These are phyloP conservation scores for Acanthococcus lagerstroemiae DNA, from an alignment of 2,888 invertebrate species.

Conservation along the genomic window DNA sequence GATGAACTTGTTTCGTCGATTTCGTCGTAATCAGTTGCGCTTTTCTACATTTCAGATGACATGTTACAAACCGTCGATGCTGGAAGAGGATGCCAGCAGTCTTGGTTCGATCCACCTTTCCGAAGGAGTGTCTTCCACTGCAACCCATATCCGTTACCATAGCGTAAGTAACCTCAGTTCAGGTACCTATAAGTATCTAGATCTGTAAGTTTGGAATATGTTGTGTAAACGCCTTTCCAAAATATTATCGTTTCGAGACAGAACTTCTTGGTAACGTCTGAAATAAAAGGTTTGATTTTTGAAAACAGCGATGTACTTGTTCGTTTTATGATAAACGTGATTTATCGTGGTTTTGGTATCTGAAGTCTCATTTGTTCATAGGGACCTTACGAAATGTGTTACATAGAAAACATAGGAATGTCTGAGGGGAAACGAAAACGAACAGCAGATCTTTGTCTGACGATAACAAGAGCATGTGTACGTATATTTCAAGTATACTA, in stretches of 20 bases:
- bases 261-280: too few species aligned
- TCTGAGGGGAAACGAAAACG: conserved; percentile 17
- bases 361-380: conserved; percentile 28
- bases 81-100: conserved; percentile 71
- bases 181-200: neutral
- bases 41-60: conserved; percentile 69
- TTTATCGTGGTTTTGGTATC: too few species aligned
- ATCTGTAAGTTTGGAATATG: too few species aligned
- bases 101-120: conserved; percentile 74
- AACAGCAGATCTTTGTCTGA: conserved; percentile 11
- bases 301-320: too few species aligned
- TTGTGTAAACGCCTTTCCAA: neutral
- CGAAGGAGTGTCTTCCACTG: conserved; percentile 65
- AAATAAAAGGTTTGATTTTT: too few species aligned
- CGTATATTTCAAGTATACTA: conserved; percentile 15
- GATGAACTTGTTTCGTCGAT: too few species aligned
- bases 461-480: conserved; percentile 18
- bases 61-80: conserved; percentile 75
- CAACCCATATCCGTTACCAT: conserved; percentile 73
- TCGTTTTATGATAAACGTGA: too few species aligned
- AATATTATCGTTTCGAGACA: too few species aligned
- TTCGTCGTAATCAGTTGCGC: too few species aligned
- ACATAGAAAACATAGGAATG: conserved; percentile 26
- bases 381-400: conserved; percentile 27
- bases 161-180: conserved; percentile 48